phyloP scores from a whole-genome alignment of 2,797 vertebrate genomes.

The Coccyzus lansbergi region DNA sequence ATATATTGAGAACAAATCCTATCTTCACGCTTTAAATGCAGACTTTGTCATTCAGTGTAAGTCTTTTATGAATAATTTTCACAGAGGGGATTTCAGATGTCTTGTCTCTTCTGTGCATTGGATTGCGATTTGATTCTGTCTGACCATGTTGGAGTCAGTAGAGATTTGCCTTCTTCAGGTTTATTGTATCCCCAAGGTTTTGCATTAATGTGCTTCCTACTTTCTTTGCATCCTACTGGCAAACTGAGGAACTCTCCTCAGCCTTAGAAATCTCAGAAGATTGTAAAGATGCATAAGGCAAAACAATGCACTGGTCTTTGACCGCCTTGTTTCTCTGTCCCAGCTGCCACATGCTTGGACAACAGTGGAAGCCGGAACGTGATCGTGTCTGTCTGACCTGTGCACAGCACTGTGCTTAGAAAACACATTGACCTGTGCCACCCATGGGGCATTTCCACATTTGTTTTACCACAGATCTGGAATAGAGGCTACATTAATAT shows the following conservation, averaged over 20 bases:
- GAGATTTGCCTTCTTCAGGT: background rate
- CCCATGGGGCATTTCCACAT: background rate
- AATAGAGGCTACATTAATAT: background rate
- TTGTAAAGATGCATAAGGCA: background rate
- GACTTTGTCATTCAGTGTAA: background rate
- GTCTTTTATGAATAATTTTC: background rate
- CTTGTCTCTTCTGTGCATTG: background rate
- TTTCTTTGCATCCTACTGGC: background rate
- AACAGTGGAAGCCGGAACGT: background rate
- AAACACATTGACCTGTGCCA: background rate
- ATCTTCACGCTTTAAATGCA: background rate
- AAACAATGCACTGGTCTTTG: background rate
- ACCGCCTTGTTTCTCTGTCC: background rate
- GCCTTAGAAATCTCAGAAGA: background rate
- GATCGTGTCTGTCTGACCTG: background rate
- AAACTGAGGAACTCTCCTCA: background rate
- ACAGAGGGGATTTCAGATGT: background rate
- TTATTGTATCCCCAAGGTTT: background rate
- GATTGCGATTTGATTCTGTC: background rate
- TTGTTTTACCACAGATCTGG: background rate
- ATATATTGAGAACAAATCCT: background rate
- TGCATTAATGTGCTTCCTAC: background rate
- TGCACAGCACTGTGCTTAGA: background rate
- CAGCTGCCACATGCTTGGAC: background rate
- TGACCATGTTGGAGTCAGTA: background rate